A percentile compares a stretch with the other conserved stretches of the same genome.
Conservation (phyloP, 2,888 invertebrate genomes). For the Machimus rusticus region DNA sequence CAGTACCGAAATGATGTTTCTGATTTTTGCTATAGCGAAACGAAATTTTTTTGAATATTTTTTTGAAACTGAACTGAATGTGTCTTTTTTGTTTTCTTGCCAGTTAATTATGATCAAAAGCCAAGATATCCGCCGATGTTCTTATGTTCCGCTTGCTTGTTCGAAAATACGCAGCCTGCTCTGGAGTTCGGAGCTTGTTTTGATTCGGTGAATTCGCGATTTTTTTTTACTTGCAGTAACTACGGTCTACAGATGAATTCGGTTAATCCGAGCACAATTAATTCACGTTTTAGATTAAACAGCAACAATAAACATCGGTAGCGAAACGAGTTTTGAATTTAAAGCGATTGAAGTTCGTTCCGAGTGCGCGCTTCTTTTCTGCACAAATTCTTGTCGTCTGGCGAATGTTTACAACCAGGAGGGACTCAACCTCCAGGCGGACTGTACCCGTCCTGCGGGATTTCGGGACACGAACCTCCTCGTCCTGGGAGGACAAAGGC, state of each 20-base stretch:
- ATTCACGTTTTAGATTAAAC: neutral
- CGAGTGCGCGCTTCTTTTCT: neutral
- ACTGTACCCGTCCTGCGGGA: neutral
- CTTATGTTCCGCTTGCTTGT: neutral
- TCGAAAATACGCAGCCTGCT: neutral
- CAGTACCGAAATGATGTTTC: conserved; percentile 43
- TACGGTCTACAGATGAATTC: neutral
- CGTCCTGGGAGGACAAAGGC: neutral
- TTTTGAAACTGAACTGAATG: conserved; percentile 43
- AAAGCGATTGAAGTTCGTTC: neutral
- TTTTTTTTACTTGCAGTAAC: neutral
- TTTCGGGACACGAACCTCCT: neutral
- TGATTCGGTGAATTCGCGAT: neutral
- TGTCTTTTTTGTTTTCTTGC: conserved; percentile 42
- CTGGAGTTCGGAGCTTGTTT: neutral
- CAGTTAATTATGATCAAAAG: conserved; percentile 36
- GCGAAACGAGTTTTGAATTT: neutral
- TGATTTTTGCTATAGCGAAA: conserved; percentile 41
- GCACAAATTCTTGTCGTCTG: neutral
- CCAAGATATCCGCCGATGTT: conserved; percentile 3
- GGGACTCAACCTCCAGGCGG: neutral
- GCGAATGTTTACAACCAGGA: neutral
- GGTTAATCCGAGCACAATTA: neutral
- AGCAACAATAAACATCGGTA: neutral
- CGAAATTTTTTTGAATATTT: conserved; percentile 37